A percentile compares a stretch with the other conserved stretches of the same genome.
phyloP scores from a whole-genome alignment of 2,113 vertebrate genomes.

The Stomatorhinus ivindoensis region DNA sequence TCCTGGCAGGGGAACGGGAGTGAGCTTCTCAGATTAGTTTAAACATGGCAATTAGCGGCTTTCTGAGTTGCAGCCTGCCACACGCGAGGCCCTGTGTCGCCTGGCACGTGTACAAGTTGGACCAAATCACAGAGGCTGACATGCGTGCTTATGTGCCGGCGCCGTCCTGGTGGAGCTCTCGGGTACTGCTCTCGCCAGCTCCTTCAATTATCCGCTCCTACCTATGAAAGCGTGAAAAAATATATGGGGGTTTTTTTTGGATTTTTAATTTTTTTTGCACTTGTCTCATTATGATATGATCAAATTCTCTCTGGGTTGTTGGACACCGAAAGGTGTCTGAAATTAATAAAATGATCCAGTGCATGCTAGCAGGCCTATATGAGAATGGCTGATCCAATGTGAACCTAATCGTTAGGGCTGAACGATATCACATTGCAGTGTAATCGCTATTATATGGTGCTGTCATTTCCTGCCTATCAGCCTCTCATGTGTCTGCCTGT shows the following conservation, averaged over 20 bases:
- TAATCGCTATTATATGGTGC: background rate
- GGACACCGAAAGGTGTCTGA: background rate
- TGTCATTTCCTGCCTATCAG: background rate
- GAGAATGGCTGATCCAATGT: background rate
- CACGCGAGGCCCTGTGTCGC: background rate
- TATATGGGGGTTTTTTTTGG: background rate
- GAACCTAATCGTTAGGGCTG: background rate
- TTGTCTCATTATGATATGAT: background rate
- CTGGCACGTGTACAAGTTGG: constrained; percentile 7
- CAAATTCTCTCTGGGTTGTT: background rate
- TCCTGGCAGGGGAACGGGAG: background rate
- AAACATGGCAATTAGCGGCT: constrained; percentile 25
- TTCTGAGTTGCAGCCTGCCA: constrained; percentile 11
- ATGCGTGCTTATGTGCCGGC: background rate
- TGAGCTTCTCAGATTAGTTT: constrained; percentile 16
- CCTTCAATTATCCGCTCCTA: background rate
- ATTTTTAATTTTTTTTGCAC: background rate
- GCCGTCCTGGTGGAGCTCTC: background rate
- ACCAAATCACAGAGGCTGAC: background rate
- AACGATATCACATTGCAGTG: background rate
- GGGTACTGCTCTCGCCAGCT: background rate
- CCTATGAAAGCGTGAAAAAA: background rate
- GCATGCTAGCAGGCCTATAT: background rate
- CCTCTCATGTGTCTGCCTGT: no score
- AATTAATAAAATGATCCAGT: background rate